Evolutionary conservation across 2,888 invertebrate species (phyloP), one percentile per base, ranked within the genome.

Genomic region (Torymus aiolomorphi): DNA sequence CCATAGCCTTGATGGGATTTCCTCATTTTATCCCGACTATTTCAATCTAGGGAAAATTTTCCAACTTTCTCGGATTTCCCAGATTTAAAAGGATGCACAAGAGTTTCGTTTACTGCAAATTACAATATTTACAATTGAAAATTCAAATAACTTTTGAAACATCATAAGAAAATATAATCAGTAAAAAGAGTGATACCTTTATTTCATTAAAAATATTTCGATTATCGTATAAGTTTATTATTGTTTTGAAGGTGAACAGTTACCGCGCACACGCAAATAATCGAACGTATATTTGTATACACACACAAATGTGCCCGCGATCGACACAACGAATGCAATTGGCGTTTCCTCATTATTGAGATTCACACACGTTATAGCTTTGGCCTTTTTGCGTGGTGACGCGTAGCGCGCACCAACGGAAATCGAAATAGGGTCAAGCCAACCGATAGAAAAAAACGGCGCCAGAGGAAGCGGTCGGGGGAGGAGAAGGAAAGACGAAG

Each of bases 401-500:
- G 67, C 62, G 76, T 54, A 56, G n/a, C 73, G 61, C 65, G 61
- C 66, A 51, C 61, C 62, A 71, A 74, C 75, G 71, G 74, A 66
- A 80, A 80, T 75, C 71, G 71, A 10, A 80, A 80, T 78, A 78
- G 67, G 77, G 77, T 78, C 78, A 80, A 78, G 62, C 75, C 14
- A 62, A 71, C 65, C 20, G 3, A 3, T 24, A 24, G 24, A 24
- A 24, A 24, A 24, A 24, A 24, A 24, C 20, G 16, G 20, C 14
- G 13, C 24, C 24, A 51, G 59, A 56, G 67, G 49, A 14, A 70
- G 16, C 63, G 54, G 20, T 18, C n/a, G 52, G 54, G 16, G 14
- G 20, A 18, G 20, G 24, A 16, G 16, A 2, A 49, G 3, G 16
- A 5, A 51, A 70, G 13, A 8, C 24, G 16, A 71, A 70, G 65